Base-by-base conservation (phyloP, 2,888 invertebrate genomes). In the Drosophila picticornis region DNA sequence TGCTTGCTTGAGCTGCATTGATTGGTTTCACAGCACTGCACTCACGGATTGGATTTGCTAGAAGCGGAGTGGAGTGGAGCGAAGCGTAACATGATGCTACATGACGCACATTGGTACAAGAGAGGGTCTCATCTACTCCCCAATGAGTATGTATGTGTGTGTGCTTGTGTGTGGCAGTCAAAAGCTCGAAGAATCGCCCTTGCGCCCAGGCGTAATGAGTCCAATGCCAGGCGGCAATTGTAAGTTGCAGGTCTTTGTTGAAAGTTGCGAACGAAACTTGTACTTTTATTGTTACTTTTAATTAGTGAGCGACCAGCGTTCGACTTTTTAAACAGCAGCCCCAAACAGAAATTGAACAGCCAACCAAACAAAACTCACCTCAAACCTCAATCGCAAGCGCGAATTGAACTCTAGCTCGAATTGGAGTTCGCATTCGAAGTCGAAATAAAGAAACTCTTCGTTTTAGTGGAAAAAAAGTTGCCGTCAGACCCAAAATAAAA, bases 41-140 rank as follows among this genome's bases (percentile, higher is more conserved):
- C 71, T 77, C 77, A 77, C 67, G 31, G 22, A 22, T 22, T 22
- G 22, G n/a, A n/a, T 16, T 27, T 50, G 43, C 22, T 52, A 13
- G 13, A 13, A 34, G 16, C 34, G 52, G 31, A 22, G 32, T 22
- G 22, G 40, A 40, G 31, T 48, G 55, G 69, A 40, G 46, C 25
- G 63, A 38, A 58, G 63, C 51, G 79, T 63, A 61, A 76, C 73
- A 64, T 51, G 66, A 52, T 81, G 67, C 73, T 79, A 90, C 84
- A 88, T 90, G 84, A 73, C 55, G 83, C 48, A 88, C 80, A 88
- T 88, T 82, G 83, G 88, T 90, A 66, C 75, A 66, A 59, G 40
- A n/a, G 19, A n/a, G 40, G 40, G n/a, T 40, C 40, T 40, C 50
- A 51, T 10, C 43, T 36, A 34, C 25, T 22, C n/a, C 40, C 25